phyloP scores from a whole-genome alignment of 2,888 invertebrate species.

The Polyommatus iphigenia region DNA sequence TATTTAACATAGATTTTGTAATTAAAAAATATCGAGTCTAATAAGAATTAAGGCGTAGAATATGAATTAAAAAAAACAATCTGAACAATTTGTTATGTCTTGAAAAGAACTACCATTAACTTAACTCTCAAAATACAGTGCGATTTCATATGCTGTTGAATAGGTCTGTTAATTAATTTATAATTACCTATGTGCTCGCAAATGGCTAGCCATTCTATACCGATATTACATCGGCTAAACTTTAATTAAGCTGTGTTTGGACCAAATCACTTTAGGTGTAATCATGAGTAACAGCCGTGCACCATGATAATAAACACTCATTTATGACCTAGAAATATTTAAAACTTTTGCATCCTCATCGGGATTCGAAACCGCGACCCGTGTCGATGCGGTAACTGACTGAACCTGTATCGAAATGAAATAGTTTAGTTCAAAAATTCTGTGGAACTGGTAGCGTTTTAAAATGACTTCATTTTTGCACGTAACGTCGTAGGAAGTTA shows the following conservation, averaged over 20 bases:
- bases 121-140: neutral
- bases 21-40: too few species aligned
- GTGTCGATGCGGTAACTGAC: too few species aligned
- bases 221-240: slow-evolving; percentile 35
- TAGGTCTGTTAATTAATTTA: neutral
- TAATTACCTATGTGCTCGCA: neutral
- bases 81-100: too few species aligned
- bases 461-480: slow-evolving; percentile 34
- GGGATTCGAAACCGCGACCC: neutral
- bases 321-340: neutral
- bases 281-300: slow-evolving; percentile 23
- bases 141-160: neutral
- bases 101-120: too few species aligned
- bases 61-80: too few species aligned
- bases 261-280: slow-evolving; percentile 27
- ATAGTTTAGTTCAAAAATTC: slow-evolving; percentile 28
- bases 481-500: slow-evolving; percentile 32
- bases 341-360: neutral
- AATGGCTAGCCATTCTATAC: slow-evolving; percentile 46
- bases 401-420: neutral
- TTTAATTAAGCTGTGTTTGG: slow-evolving; percentile 22
- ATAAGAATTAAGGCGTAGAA: too few species aligned
- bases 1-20: too few species aligned
- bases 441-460: slow-evolving; percentile 29
- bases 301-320: slow-evolving; percentile 10